A percentile compares a stretch with the other conserved stretches of the same genome.
phyloP scores from a whole-genome alignment of 2,113 vertebrate species.

The Notarius quadriscutis region DNA sequence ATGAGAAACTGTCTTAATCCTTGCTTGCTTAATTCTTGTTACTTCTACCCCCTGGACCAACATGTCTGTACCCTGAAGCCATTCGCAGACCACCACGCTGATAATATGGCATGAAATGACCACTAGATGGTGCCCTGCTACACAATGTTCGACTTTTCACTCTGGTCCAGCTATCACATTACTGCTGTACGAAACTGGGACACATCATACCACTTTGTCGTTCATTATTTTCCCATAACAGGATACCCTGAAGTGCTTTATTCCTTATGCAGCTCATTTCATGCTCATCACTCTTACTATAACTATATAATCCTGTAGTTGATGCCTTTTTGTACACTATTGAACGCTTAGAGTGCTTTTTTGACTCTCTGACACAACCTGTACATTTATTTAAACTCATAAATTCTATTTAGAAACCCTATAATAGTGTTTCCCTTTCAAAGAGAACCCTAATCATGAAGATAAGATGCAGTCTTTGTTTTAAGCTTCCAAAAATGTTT shows the following conservation, averaged over 20 bases:
- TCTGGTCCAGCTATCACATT: background rate
- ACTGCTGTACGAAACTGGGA: no score
- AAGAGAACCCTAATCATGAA: no score
- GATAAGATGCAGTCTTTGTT: no score
- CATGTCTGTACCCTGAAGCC: background rate
- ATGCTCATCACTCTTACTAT: background rate
- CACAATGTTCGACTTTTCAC: background rate
- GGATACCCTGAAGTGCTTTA: background rate
- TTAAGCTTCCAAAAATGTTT: no score
- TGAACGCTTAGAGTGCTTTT: background rate
- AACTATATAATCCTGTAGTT: background rate
- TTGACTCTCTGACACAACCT: background rate
- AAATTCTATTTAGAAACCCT: background rate
- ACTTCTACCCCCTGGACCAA: background rate
- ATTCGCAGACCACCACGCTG: background rate
- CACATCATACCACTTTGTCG: background rate
- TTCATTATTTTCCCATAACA: background rate
- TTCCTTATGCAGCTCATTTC: background rate
- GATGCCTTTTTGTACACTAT: background rate
- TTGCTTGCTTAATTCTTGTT: background rate
- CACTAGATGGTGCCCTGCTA: conserved; percentile 14
- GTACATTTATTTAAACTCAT: background rate
- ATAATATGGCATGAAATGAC: background rate
- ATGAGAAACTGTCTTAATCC: background rate
- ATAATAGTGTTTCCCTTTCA: background rate